Conservation (phyloP, 2,797 vertebrate genomes). For the Hypotaenidia philippensis region DNA sequence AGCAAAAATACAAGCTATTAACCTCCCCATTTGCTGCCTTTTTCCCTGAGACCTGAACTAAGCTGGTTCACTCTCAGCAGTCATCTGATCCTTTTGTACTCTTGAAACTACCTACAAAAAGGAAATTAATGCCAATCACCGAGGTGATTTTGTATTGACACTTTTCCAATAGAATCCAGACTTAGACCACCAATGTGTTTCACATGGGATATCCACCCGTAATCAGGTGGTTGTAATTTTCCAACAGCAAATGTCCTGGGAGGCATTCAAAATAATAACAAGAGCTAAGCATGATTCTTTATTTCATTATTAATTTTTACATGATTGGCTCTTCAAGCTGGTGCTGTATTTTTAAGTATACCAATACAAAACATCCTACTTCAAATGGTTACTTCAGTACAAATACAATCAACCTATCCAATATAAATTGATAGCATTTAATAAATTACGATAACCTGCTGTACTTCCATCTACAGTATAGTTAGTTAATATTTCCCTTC, state of each 20-base stretch:
- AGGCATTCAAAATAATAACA: neutral
- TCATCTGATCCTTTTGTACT: neutral
- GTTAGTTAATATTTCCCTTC: conserved; percentile 60
- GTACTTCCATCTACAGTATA: conserved; percentile 16
- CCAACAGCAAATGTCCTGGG: neutral
- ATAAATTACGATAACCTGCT: conserved; percentile 21
- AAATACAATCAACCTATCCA: neutral
- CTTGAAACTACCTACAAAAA: neutral
- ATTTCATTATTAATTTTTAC: neutral
- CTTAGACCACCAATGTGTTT: neutral
- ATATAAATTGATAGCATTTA: neutral
- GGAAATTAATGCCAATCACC: conserved; percentile 28
- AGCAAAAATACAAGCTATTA: neutral
- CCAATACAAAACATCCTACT: neutral
- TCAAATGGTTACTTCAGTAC: neutral
- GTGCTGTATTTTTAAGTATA: neutral
- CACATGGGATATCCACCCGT: neutral
- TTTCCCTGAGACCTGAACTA: neutral
- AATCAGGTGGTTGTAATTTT: conserved; percentile 21
- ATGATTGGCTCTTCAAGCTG: neutral
- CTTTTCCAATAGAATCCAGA: conserved; percentile 33
- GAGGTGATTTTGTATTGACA: conserved; percentile 23
- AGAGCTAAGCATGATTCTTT: neutral
- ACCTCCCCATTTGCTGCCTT: neutral
- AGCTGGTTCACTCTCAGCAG: neutral